Percentiles rank a stretch among this genome's conserved stretches.
These are phyloP conservation scores for Autographa pulchrina DNA, from an alignment of 2,888 invertebrate species.

Conservation along the genomic window DNA sequence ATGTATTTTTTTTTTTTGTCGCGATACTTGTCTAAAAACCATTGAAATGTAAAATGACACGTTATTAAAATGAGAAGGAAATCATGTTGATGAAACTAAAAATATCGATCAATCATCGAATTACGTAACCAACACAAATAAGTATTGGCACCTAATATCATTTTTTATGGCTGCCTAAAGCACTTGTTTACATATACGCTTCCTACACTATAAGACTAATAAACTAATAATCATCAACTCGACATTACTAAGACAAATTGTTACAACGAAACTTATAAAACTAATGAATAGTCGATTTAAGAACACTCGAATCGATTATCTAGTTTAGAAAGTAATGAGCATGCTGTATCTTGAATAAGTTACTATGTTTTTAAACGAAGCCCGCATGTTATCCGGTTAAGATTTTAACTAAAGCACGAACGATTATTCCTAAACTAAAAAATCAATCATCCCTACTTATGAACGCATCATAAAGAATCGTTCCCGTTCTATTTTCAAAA, in stretches of 20 bases:
- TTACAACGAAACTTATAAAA: constrained; percentile 46
- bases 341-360: constrained; percentile 37
- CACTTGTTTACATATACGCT: constrained; percentile 60
- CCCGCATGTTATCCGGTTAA: constrained; percentile 35
- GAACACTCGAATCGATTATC: constrained; percentile 48
- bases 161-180: constrained; percentile 57
- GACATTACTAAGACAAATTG: constrained; percentile 50
- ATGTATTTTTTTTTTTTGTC: not conserved
- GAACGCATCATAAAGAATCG: constrained; percentile 66
- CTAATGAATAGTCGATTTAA: constrained; percentile 52
- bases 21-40: not conserved
- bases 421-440: constrained; percentile 55
- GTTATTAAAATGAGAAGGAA: constrained; percentile 36
- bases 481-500: constrained; percentile 77
- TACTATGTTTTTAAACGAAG: constrained; percentile 41
- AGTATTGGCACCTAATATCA: constrained; percentile 57
- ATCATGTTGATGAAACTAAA: constrained; percentile 44
- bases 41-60: constrained; percentile 11
- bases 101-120: constrained; percentile 59
- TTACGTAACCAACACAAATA: constrained; percentile 59
- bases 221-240: constrained; percentile 50
- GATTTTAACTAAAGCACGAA: constrained; percentile 45
- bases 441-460: constrained; percentile 63
- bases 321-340: constrained; percentile 51
- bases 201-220: constrained; percentile 55